phyloP scores from a whole-genome alignment of 2,888 invertebrate genomes.

The Megamerina dolium region DNA sequence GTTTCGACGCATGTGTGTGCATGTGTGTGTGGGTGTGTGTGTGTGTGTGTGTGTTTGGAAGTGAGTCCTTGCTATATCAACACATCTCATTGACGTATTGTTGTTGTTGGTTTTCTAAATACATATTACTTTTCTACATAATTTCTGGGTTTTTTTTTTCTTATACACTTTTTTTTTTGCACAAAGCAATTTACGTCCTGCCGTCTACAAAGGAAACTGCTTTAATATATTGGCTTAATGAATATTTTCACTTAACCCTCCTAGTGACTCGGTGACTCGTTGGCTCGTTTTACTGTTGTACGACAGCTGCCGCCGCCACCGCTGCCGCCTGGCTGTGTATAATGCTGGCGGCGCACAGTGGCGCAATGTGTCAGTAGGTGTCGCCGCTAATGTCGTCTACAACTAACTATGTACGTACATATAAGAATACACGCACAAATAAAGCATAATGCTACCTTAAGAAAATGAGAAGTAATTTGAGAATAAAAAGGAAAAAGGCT shows the following conservation, averaged over 20 bases:
- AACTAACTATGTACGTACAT: background rate
- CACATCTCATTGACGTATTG: no score
- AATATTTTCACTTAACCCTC: slow-evolving; percentile 16
- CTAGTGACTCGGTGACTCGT: background rate
- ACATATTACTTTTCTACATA: background rate
- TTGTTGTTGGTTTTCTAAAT: no score
- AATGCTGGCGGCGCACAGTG: slow-evolving; percentile 1
- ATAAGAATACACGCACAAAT: slow-evolving; percentile 1
- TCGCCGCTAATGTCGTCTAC: slow-evolving; percentile 3
- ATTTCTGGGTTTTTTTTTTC: background rate
- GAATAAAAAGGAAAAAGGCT: no score
- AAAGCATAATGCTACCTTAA: no score
- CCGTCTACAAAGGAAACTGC: slow-evolving; percentile 4
- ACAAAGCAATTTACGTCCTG: slow-evolving; percentile 14
- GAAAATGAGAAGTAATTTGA: no score
- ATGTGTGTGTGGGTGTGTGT: no score
- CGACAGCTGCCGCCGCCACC: background rate
- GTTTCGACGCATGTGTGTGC: no score
- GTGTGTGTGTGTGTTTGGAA: no score
- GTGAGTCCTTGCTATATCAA: no score
- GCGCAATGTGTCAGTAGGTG: slow-evolving; percentile 9
- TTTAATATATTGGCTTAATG: slow-evolving; percentile 13
- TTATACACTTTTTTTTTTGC: background rate
- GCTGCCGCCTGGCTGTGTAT: background rate
- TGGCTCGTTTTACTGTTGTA: background rate